Conservation (phyloP, 2,797 vertebrate species). For the Dendrocincla fuliginosa region DNA sequence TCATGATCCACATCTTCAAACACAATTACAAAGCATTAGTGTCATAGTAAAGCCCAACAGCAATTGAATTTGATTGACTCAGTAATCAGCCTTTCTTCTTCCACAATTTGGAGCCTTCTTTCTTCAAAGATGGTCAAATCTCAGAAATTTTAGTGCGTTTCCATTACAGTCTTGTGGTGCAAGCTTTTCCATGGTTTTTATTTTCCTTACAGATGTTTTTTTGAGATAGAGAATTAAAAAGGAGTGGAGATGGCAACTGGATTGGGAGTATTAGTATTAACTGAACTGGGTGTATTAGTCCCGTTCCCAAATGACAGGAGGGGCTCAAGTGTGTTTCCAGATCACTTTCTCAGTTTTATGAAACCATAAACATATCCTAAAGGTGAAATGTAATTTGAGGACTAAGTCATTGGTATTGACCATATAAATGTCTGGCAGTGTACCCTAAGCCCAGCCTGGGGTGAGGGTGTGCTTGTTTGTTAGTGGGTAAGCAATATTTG, state of each 20-base stretch:
- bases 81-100: slow-evolving; percentile 41
- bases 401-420: background rate
- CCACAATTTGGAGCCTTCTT: slow-evolving; percentile 3
- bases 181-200: background rate
- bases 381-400: background rate
- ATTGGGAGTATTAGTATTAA: background rate
- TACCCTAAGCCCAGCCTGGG: background rate
- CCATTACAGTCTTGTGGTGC: background rate
- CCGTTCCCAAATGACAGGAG: background rate
- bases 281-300: background rate
- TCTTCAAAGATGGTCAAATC: background rate
- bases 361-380: background rate
- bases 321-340: background rate
- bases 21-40: background rate
- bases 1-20: slow-evolving; percentile 5
- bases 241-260: background rate
- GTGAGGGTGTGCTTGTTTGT: background rate
- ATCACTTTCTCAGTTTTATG: background rate
- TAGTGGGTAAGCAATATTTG: background rate
- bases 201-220: background rate
- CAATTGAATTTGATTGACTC: slow-evolving; percentile 13
- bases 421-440: background rate
- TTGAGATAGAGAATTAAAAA: background rate
- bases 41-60: background rate
- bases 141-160: background rate